Base-by-base conservation (phyloP, 1,140 invertebrate species). In the Camponotus vicinus region DNA sequence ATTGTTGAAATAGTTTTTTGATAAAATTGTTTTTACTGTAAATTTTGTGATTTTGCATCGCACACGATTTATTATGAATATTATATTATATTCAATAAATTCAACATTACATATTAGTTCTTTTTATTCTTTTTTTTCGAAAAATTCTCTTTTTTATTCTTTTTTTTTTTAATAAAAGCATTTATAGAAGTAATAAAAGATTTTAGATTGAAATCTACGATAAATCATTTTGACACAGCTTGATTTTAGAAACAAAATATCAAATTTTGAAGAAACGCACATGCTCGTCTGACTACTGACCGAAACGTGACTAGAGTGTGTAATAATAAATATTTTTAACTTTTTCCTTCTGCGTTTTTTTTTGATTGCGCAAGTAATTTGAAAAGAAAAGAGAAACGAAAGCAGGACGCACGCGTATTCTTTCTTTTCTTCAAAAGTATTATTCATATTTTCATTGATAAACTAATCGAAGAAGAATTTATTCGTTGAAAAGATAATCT, bases 291-390 rank as follows among this genome's bases (percentile, higher is more conserved):
- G 78, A 82, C 40, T 71, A 18, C 45, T n/a, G 45, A 73, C 32
- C 55, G 21, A 59, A 78, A 78, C 73, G 82, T 85, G 82, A 64
- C 42, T 57, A 40, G 75, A 78, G 42, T 45, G 8, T 85, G 37
- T 6, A 78, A 42, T 55, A 78, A 63, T 21, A n/a, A 34, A 18
- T 11, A 75, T 63, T 52, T 52, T 61, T 34, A 45, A 71, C 9
- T 61, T 59, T 59, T 61, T 59, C 77, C 67, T 75, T 42, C 27
- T 13, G 2, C 15, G 2, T 32, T 27, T 52, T 77, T 59, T 13
- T 84, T 5, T n/a, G n/a, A 1, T 27, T 40, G 4, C 15, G 15
- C 57, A 49, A 27, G 9, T 21, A 40, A 34, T 27, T 52, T 63
- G 8, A 4, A 55, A 40, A 57, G 18, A 61, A 27, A 63, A 21